These are phyloP conservation scores for Leptogaster cylindrica DNA, from an alignment of 2,888 invertebrate genomes.

Conservation along the genomic window DNA sequence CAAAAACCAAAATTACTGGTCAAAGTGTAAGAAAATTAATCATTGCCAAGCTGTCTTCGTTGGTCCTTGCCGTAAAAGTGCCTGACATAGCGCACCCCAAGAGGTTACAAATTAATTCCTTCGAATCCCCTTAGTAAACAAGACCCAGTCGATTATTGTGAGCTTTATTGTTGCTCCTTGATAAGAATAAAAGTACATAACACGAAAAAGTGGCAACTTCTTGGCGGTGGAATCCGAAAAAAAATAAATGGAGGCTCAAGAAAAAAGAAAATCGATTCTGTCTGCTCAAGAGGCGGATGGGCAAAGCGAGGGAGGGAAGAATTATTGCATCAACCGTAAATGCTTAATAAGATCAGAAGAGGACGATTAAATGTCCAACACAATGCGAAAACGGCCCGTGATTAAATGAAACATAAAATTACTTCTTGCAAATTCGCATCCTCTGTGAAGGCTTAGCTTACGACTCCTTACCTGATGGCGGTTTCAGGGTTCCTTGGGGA, in stretches of 20 bases:
- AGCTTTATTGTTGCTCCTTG: constrained; percentile 36
- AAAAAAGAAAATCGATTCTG: constrained; percentile 18
- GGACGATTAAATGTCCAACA: constrained; percentile 40
- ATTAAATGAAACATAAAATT: constrained; percentile 48
- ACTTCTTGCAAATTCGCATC: constrained; percentile 32
- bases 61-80: constrained; percentile 25
- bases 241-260: constrained; percentile 11
- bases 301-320: constrained; percentile 18
- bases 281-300: background rate
- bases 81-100: constrained; percentile 43
- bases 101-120: constrained; percentile 50
- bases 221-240: background rate
- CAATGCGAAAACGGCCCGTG: constrained; percentile 35
- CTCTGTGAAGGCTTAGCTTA: background rate
- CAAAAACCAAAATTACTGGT: constrained; percentile 38
- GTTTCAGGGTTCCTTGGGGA: background rate
- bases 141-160: constrained; percentile 38
- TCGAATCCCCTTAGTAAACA: constrained; percentile 43
- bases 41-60: constrained; percentile 33
- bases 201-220: constrained; percentile 30
- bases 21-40: constrained; percentile 41
- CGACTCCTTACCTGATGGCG: constrained; percentile 1
- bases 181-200: constrained; percentile 32
- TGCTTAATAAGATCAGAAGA: constrained; percentile 45
- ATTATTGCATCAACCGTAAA: constrained; percentile 42